A percentile compares a stretch with the other conserved stretches of the same genome.
These are phyloP conservation scores for Darevskia nairensis DNA, from an alignment of 2,797 vertebrate species.

Conservation along the genomic window DNA sequence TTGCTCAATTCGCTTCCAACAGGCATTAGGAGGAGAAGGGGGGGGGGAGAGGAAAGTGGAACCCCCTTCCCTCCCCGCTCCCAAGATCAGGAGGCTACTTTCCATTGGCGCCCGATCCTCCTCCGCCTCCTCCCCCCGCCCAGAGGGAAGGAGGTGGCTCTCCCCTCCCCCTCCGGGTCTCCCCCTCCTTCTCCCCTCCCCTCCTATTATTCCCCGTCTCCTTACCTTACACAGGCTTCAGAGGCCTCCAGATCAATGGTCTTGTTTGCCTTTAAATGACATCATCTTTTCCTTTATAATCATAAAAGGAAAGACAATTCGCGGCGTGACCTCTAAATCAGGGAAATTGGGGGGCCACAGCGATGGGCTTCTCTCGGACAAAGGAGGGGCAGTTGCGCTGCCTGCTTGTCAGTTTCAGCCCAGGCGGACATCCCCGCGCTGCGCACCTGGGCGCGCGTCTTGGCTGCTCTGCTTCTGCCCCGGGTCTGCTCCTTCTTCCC, in stretches of 20 bases:
- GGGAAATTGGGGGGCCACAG: conserved; percentile 56
- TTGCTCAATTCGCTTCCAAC: conserved; percentile 93
- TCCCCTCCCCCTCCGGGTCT: conserved; percentile 61
- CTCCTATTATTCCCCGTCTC: not conserved
- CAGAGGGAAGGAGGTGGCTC: conserved; percentile 80
- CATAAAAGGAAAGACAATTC: conserved; percentile 68
- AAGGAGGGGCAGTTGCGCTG: conserved; percentile 65
- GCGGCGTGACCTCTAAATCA: conserved; percentile 79
- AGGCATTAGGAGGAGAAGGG: conserved; percentile 84
- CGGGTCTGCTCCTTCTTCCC: not conserved
- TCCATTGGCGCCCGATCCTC: conserved; percentile 82
- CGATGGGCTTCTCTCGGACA: conserved; percentile 76
- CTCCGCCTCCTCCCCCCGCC: conserved; percentile 75
- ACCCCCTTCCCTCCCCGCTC: conserved; percentile 61
- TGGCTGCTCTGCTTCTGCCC: not conserved
- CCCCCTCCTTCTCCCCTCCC: conserved; percentile 19
- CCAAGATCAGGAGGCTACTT: conserved; percentile 77
- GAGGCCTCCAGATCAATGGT: conserved; percentile 86
- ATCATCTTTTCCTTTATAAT: conserved; percentile 78
- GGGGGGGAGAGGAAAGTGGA: conserved; percentile 53
- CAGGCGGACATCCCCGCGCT: conserved; percentile 32
- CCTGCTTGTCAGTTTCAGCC: conserved; percentile 63
- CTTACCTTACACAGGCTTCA: conserved; percentile 83
- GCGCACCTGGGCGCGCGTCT: not conserved
- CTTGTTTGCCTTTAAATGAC: conserved; percentile 89